Evolutionary conservation across 2,888 invertebrate species (phyloP).

Genomic region (Trachelus tabidus): DNA sequence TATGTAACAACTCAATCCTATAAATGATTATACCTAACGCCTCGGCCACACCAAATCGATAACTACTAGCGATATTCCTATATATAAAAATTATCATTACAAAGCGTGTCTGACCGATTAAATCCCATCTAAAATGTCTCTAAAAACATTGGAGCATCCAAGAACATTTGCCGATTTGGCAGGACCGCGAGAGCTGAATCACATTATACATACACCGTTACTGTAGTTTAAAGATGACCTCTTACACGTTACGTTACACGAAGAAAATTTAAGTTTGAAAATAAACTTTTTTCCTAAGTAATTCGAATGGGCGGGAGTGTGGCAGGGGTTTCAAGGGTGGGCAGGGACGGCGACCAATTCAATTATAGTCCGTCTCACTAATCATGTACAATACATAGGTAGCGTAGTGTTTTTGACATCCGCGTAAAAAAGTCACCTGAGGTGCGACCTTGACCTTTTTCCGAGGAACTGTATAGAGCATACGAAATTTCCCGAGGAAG

Average conservation of each 20-base stretch:
- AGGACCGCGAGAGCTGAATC: slow-evolving; percentile 30
- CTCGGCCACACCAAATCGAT: slow-evolving; percentile 20
- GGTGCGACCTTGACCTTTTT: background rate
- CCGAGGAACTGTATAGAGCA: background rate
- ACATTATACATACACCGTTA: slow-evolving; percentile 27
- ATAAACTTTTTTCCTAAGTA: slow-evolving; percentile 4
- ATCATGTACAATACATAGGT: background rate
- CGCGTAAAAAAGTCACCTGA: background rate
- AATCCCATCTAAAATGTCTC: slow-evolving; percentile 13
- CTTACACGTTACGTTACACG: background rate
- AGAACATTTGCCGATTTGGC: slow-evolving; percentile 11
- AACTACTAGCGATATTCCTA: slow-evolving; percentile 36
- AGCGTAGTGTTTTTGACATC: background rate
- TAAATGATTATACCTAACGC: slow-evolving; percentile 29
- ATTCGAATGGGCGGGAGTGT: slow-evolving; percentile 32
- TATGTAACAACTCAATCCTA: slow-evolving; percentile 3
- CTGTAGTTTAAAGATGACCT: slow-evolving; percentile 1
- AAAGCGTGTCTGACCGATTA: slow-evolving; percentile 34
- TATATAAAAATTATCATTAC: slow-evolving; percentile 43
- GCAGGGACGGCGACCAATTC: slow-evolving; percentile 38
- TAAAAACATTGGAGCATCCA: slow-evolving; percentile 4
- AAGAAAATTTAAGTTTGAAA: slow-evolving; percentile 5
- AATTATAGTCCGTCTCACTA: slow-evolving; percentile 8
- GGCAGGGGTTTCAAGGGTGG: slow-evolving; percentile 30
- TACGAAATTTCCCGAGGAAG: background rate